Evolutionary conservation across 2,797 vertebrate genomes (phyloP).

Genomic region (Philypnodon macrostomus): DNA sequence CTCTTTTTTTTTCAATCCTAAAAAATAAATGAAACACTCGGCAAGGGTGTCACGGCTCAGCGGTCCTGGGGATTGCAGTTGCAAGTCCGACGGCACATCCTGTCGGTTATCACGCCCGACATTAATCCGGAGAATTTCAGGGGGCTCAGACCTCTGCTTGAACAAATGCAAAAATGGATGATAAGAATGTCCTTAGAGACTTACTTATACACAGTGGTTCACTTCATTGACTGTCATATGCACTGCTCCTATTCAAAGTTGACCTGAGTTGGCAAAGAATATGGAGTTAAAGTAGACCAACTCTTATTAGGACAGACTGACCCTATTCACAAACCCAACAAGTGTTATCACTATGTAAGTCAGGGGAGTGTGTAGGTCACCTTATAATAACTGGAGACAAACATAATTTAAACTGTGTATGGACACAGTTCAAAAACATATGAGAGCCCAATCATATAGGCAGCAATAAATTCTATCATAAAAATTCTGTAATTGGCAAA

Average conservation of each 20-base stretch:
- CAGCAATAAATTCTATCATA: no score
- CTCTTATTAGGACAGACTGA: no score
- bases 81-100: conserved; percentile 44
- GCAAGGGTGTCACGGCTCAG: conserved; percentile 46
- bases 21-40: conserved; percentile 59
- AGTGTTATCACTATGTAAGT: no score
- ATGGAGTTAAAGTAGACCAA: no score
- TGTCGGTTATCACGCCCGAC: conserved; percentile 57
- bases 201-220: no score
- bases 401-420: no score
- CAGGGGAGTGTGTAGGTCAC: no score
- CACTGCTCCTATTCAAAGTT: conserved; percentile 44
- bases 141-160: conserved; percentile 48
- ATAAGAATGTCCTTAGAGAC: conserved; percentile 63
- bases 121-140: conserved; percentile 61
- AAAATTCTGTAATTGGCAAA: no score
- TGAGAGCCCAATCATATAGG: no score
- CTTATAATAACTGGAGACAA: no score
- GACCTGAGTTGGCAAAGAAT: conserved; percentile 12
- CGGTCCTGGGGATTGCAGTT: conserved; percentile 48
- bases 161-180: conserved; percentile 62
- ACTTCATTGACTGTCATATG: conserved; percentile 38
- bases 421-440: no score
- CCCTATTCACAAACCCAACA: no score
- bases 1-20: conserved; percentile 29